Conservation (phyloP, 2,797 vertebrate species). For the Sarcophilus harrisii region DNA sequence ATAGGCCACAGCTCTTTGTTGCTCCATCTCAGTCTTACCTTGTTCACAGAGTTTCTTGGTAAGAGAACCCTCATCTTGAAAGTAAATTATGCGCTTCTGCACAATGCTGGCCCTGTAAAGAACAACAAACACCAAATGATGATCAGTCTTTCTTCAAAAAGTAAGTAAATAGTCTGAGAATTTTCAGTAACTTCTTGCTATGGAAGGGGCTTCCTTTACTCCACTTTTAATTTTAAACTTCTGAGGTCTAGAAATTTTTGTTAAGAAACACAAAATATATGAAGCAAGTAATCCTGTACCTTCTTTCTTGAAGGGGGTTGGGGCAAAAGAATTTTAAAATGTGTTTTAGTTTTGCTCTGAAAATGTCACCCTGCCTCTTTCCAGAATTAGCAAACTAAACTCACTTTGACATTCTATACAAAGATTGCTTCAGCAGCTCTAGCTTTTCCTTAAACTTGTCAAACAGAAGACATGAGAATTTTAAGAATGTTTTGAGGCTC, state of each 20-base stretch:
- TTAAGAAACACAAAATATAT: constrained; percentile 50
- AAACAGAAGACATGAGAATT: constrained; percentile 68
- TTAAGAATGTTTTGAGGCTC: constrained; percentile 59
- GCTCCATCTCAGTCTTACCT: constrained; percentile 87
- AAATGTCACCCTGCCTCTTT: constrained; percentile 78
- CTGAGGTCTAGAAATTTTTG: constrained; percentile 65
- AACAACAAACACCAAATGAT: not conserved
- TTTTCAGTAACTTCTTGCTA: constrained; percentile 50
- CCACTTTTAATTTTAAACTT: constrained; percentile 55
- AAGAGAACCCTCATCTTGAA: constrained; percentile 96
- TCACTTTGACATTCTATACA: constrained; percentile 72
- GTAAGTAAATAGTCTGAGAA: constrained; percentile 15
- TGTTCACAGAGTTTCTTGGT: constrained; percentile 95
- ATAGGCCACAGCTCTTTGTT: not conserved
- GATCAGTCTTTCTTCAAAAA: constrained; percentile 11
- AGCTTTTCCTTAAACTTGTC: constrained; percentile 67
- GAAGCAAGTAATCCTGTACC: constrained; percentile 62
- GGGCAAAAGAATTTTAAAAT: constrained; percentile 69
- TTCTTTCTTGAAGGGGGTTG: constrained; percentile 54
- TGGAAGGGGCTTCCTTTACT: constrained; percentile 62
- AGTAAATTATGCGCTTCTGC: constrained; percentile 97
- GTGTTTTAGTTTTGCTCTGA: constrained; percentile 76
- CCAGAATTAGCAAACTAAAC: constrained; percentile 75
- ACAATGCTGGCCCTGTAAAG: constrained; percentile 94
- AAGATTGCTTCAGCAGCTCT: constrained; percentile 71